Percentiles rank a stretch among this genome's conserved stretches.
These are phyloP conservation scores for Coilia nasus DNA, from an alignment of 2,797 vertebrate species.

Conservation along the genomic window DNA sequence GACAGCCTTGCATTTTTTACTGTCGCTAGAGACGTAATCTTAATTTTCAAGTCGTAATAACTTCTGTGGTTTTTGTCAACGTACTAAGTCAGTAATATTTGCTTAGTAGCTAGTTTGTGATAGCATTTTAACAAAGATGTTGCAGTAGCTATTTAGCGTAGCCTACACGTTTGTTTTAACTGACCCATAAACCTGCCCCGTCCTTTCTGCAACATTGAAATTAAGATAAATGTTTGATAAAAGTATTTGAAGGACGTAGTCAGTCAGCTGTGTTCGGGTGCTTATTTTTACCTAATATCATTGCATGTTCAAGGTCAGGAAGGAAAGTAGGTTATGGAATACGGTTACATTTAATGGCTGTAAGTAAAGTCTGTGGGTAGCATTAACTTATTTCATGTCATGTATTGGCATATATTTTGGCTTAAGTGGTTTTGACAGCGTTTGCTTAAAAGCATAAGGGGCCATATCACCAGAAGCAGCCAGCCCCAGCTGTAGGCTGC, in stretches of 20 bases:
- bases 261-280: neutral
- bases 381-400: neutral
- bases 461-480: neutral
- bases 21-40: neutral
- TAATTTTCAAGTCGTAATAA: neutral
- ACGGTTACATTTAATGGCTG: neutral
- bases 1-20: neutral
- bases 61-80: neutral
- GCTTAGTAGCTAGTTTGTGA: neutral
- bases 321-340: neutral
- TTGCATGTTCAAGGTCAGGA: neutral
- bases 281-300: neutral
- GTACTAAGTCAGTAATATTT: neutral
- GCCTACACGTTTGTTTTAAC: neutral
- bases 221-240: neutral
- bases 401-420: neutral
- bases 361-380: neutral
- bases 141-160: neutral
- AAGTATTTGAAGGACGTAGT: neutral
- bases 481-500: too few relatives aligned
- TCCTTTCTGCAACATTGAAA: neutral
- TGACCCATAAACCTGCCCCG: neutral
- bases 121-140: conserved; percentile 3
- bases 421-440: neutral
- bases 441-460: neutral